A percentile compares a stretch with the other conserved stretches of the same genome.
Conservation (phyloP, 2,888 invertebrate species). For the Rhodophaea formosa region DNA sequence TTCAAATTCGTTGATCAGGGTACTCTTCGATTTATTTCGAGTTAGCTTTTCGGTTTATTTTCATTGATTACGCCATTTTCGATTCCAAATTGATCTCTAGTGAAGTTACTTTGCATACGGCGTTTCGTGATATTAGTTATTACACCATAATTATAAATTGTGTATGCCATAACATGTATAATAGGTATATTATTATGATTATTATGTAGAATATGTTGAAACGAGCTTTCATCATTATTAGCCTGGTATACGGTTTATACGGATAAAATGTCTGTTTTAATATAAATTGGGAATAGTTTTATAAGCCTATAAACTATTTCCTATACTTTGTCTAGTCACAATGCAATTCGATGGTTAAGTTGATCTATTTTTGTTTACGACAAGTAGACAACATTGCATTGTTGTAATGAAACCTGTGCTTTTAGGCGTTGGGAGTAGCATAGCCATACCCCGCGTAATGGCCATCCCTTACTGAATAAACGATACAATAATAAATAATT, state of each 20-base stretch:
- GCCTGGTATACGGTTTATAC: conserved; percentile 67
- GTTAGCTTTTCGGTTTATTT: not conserved
- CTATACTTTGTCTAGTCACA: conserved; percentile 50
- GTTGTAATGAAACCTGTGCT: conserved; percentile 52
- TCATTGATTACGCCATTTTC: conserved; percentile 11
- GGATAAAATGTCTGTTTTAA: conserved; percentile 44
- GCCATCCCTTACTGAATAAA: conserved; percentile 32
- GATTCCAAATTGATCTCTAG: conserved; percentile 47
- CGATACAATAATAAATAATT: conserved; percentile 15
- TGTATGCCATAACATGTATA: conserved; percentile 48
- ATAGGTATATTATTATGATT: conserved; percentile 51
- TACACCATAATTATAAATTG: conserved; percentile 41
- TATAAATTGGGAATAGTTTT: conserved; percentile 45
- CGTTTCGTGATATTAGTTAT: conserved; percentile 60
- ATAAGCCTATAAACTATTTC: conserved; percentile 49
- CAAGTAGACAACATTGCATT: conserved; percentile 43
- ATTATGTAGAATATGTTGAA: conserved; percentile 68
- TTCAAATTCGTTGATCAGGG: conserved; percentile 29
- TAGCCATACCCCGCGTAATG: conserved; percentile 41
- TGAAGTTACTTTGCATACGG: conserved; percentile 50
- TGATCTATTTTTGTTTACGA: conserved; percentile 20
- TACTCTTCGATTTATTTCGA: conserved; percentile 23
- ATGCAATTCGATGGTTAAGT: conserved; percentile 28
- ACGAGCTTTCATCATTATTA: conserved; percentile 77
- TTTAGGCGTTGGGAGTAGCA: conserved; percentile 51